phyloP scores from a whole-genome alignment of 2,888 invertebrate genomes.

The Drosophila anomalata region DNA sequence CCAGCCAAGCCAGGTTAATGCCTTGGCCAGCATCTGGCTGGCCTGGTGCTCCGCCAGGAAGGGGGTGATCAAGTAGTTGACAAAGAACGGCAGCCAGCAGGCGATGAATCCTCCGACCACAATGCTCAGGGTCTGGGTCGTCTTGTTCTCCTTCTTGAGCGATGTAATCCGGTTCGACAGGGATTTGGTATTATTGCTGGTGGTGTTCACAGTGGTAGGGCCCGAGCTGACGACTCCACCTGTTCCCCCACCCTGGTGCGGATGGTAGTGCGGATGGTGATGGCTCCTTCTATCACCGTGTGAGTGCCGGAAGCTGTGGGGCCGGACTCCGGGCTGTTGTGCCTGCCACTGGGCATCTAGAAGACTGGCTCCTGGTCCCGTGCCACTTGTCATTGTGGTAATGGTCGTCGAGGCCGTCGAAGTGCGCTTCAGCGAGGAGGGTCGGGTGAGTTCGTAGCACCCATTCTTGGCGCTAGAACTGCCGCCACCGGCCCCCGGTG shows the following conservation, averaged over 20 bases:
- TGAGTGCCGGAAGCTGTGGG: constrained; percentile 66
- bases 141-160: constrained; percentile 92
- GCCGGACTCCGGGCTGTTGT: constrained; percentile 46
- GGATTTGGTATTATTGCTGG: constrained; percentile 66
- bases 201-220: constrained; percentile 5
- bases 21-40: constrained; percentile 88
- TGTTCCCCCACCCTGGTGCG: constrained; percentile 19
- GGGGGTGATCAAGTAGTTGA: constrained; percentile 92
- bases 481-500: constrained; percentile 42
- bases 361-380: constrained; percentile 66
- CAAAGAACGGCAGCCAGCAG: constrained; percentile 85
- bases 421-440: constrained; percentile 77
- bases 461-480: constrained; percentile 61
- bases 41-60: constrained; percentile 88
- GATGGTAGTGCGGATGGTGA: constrained; percentile 69
- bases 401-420: constrained; percentile 78
- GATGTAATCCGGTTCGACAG: constrained; percentile 87
- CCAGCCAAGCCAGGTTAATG: constrained; percentile 95
- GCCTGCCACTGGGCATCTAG: constrained; percentile 72
- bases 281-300: constrained; percentile 57
- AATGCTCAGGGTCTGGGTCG: constrained; percentile 93
- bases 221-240: constrained; percentile 1
- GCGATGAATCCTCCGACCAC: constrained; percentile 74
- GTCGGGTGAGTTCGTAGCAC: constrained; percentile 80
- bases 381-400: constrained; percentile 78